A percentile compares a stretch with the other conserved stretches of the same genome.
phyloP scores from a whole-genome alignment of 2,797 vertebrate genomes.

The Petrocephalus schoutedeni region DNA sequence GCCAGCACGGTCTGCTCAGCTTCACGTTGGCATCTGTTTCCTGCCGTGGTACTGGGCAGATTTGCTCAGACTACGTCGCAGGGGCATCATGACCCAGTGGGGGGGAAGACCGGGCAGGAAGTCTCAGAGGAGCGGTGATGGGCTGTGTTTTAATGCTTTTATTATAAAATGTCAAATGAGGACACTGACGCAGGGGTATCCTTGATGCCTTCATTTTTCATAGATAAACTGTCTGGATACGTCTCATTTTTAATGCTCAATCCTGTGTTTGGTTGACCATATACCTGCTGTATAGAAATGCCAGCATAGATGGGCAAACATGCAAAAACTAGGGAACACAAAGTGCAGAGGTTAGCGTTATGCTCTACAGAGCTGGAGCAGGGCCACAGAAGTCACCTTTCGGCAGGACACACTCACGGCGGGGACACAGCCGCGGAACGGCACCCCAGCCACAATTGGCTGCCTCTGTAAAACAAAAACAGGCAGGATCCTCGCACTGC shows the following conservation, averaged over 20 bases:
- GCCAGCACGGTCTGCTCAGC: background rate
- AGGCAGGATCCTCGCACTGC: background rate
- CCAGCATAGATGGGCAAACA: background rate
- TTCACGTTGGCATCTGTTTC: background rate
- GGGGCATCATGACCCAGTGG: background rate
- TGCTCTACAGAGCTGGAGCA: background rate
- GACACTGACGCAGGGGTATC: background rate
- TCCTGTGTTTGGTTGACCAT: background rate
- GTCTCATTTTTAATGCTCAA: background rate
- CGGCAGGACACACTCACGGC: background rate
- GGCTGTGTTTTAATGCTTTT: background rate
- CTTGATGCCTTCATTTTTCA: background rate
- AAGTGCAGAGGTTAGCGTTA: background rate
- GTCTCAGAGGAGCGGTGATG: background rate
- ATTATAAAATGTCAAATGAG: background rate
- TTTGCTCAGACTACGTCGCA: background rate
- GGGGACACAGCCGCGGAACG: background rate
- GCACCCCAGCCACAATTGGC: background rate
- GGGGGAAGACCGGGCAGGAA: background rate
- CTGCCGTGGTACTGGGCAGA: background rate
- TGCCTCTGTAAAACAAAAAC: background rate
- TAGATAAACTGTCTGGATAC: background rate
- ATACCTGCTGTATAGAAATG: background rate
- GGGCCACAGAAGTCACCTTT: background rate
- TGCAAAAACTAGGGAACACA: background rate